phyloP scores from a whole-genome alignment of 2,797 vertebrate genomes.

The Ataeniobius toweri region DNA sequence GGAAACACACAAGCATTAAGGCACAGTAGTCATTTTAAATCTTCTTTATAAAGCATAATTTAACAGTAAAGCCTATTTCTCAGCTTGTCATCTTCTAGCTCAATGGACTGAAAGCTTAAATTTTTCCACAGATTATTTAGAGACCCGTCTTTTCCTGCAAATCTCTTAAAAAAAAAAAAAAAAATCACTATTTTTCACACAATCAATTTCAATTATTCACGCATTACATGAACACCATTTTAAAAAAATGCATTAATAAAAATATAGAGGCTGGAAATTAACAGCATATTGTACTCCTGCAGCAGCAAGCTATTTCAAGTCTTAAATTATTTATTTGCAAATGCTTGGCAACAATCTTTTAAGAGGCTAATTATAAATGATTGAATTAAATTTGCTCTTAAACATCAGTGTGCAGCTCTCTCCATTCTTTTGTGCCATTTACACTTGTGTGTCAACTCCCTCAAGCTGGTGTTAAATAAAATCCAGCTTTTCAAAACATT shows the following conservation, averaged over 20 bases:
- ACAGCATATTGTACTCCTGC: slow-evolving; percentile 46
- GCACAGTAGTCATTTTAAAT: slow-evolving; percentile 34
- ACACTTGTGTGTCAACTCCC: slow-evolving; percentile 42
- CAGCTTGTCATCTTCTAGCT: slow-evolving; percentile 32
- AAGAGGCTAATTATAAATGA: slow-evolving; percentile 61
- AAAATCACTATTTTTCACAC: slow-evolving; percentile 7
- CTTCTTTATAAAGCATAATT: slow-evolving; percentile 21
- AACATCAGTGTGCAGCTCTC: slow-evolving; percentile 26
- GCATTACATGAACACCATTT: slow-evolving; percentile 29
- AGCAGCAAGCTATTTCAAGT: slow-evolving; percentile 33
- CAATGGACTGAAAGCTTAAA: slow-evolving; percentile 30
- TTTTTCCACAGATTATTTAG: slow-evolving; percentile 31
- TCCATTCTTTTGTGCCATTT: slow-evolving; percentile 42
- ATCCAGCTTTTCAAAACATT: slow-evolving; percentile 16
- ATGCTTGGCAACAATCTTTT: slow-evolving; percentile 43
- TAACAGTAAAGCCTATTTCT: slow-evolving; percentile 50
- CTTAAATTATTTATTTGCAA: slow-evolving; percentile 64
- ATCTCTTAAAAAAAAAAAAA: slow-evolving; percentile 5
- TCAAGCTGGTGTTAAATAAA: slow-evolving; percentile 39
- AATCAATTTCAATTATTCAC: slow-evolving; percentile 49
- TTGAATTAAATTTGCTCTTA: slow-evolving; percentile 42
- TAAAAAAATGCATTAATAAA: slow-evolving; percentile 6
- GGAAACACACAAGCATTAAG: not conserved
- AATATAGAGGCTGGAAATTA: slow-evolving; percentile 33
- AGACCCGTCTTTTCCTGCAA: slow-evolving; percentile 12